Percentiles rank a stretch among this genome's conserved stretches.
Evolutionary conservation across 2,797 vertebrate species (phyloP).

Genomic region (Gallirallus australis): DNA sequence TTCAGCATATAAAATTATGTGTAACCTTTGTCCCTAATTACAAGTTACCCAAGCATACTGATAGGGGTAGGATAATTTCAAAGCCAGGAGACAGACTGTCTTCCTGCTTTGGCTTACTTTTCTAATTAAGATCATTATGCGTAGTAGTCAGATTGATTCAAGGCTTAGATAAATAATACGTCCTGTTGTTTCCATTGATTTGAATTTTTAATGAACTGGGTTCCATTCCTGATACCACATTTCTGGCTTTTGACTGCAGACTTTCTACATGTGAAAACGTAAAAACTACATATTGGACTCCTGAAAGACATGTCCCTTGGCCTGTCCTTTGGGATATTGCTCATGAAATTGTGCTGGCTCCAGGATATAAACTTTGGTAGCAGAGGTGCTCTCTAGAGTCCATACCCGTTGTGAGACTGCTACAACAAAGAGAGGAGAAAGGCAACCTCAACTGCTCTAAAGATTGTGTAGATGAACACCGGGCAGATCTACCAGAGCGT

Average conservation of each 20-base stretch:
- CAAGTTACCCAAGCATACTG: constrained; percentile 64
- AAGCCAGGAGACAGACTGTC: constrained; percentile 64
- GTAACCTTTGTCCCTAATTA: constrained; percentile 74
- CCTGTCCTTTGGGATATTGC: neutral
- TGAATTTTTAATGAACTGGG: constrained; percentile 60
- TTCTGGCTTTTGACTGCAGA: constrained; percentile 29
- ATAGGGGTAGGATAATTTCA: constrained; percentile 66
- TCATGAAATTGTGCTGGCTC: constrained; percentile 6
- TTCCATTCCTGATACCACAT: constrained; percentile 40
- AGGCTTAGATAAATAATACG: constrained; percentile 63
- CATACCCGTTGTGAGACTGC: neutral
- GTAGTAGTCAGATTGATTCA: constrained; percentile 60
- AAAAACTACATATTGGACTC: neutral
- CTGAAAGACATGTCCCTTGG: constrained; percentile 27
- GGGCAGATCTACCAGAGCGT: neutral
- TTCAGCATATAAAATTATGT: constrained; percentile 69
- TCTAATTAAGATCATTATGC: constrained; percentile 69
- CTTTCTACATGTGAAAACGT: constrained; percentile 12
- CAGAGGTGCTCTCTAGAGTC: neutral
- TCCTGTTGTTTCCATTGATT: constrained; percentile 67
- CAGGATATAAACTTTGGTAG: constrained; percentile 10
- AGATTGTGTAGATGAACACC: neutral
- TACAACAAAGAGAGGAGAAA: neutral
- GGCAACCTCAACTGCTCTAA: neutral
- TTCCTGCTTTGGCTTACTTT: constrained; percentile 60